A percentile compares a stretch with the other conserved stretches of the same genome.
phyloP scores from a whole-genome alignment of 2,888 invertebrate species.

The Drosophila atripex region DNA sequence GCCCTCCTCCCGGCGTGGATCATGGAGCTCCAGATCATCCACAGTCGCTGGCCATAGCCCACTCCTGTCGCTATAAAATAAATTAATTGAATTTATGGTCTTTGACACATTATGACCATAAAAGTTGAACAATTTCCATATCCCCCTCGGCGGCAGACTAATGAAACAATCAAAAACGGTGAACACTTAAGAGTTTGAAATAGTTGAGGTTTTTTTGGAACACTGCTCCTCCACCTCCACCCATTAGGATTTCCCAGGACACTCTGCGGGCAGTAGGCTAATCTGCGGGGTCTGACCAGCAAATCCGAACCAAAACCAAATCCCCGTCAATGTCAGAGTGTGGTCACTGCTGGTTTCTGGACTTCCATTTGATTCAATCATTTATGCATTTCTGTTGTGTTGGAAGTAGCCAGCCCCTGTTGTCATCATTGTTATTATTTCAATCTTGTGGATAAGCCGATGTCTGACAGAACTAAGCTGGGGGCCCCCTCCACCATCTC shows the following conservation, averaged over 20 bases:
- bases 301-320: not conserved
- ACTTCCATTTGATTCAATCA: slow-evolving; percentile 79
- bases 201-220: not conserved
- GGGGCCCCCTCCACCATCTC: slow-evolving; percentile 20
- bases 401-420: slow-evolving; percentile 36
- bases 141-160: slow-evolving; percentile 53
- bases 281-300: not conserved
- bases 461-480: slow-evolving; percentile 18
- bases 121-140: slow-evolving; percentile 58
- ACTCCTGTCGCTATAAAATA: slow-evolving; percentile 73
- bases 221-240: not conserved
- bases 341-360: slow-evolving; percentile 21
- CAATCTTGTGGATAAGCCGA: slow-evolving; percentile 59
- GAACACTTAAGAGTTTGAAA: slow-evolving; percentile 25
- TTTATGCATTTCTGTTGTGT: slow-evolving; percentile 39
- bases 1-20: slow-evolving; percentile 13
- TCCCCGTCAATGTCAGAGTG: slow-evolving; percentile 2
- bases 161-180: slow-evolving; percentile 70
- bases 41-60: slow-evolving; percentile 22
- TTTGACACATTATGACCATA: slow-evolving; percentile 80
- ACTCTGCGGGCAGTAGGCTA: not conserved
- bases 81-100: slow-evolving; percentile 81
- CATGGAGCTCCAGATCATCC: not conserved
- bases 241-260: not conserved
- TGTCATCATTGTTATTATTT: slow-evolving; percentile 45